These are phyloP conservation scores for Anoura caudifer DNA, from an alignment of 2,113 vertebrate genomes.

Conservation along the genomic window DNA sequence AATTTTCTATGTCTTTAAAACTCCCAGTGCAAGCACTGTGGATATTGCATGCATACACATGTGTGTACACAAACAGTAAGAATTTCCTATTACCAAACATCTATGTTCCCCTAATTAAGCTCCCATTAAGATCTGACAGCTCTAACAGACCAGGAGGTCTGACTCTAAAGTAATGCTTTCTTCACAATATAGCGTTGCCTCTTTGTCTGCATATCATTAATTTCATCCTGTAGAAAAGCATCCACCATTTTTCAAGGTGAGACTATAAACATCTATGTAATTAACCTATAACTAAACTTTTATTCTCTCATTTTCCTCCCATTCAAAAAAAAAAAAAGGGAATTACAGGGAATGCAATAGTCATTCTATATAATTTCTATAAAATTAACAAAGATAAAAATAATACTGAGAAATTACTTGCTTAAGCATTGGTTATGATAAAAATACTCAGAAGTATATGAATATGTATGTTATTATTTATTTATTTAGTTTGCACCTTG, in stretches of 20 bases:
- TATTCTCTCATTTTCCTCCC: not conserved
- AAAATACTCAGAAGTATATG: not conserved
- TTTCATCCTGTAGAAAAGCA: not conserved
- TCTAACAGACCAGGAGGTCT: not conserved
- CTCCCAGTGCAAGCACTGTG: not conserved
- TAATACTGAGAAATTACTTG: not conserved
- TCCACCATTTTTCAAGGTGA: not conserved
- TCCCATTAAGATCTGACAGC: not conserved
- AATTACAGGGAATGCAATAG: not conserved
- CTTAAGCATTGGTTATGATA: not conserved
- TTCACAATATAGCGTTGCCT: not conserved
- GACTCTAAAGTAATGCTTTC: not conserved
- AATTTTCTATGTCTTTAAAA: not conserved
- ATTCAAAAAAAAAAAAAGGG: not conserved
- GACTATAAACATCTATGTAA: not conserved
- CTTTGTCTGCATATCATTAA: not conserved
- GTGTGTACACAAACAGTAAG: fast-evolving
- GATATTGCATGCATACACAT: too few relatives aligned
- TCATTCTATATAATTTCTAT: not conserved
- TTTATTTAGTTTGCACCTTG: not conserved
- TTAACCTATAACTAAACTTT: not conserved
- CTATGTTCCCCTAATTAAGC: not conserved
- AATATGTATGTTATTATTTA: not conserved
- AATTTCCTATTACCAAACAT: not conserved
- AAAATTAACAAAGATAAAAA: not conserved